Evolutionary conservation across 64 coral and sea anemone species (phyloP).

Genomic region (Stichodactyla mertensii): DNA sequence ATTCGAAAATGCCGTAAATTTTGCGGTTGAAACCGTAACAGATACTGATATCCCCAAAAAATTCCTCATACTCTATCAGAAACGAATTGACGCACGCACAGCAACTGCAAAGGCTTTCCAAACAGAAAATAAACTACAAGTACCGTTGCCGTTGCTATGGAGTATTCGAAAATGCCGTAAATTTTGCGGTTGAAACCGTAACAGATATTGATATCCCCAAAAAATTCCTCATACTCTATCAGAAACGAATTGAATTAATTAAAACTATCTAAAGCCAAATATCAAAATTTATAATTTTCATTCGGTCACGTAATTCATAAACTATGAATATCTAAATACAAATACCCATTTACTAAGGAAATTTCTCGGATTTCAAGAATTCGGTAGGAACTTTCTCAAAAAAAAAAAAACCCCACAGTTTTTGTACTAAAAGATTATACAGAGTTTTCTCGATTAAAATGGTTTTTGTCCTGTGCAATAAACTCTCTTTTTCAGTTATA

Average conservation of each 20-base stretch:
- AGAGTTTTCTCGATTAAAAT: neutral
- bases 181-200: neutral
- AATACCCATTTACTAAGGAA: neutral
- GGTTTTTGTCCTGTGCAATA: neutral
- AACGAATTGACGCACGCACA: neutral
- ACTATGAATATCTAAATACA: neutral
- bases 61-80: neutral
- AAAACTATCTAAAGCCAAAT: neutral
- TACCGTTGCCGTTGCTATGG: neutral
- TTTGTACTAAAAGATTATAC: neutral
- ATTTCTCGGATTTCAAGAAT: neutral
- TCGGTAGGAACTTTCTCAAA: neutral
- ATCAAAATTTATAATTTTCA: neutral
- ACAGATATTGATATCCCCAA: neutral
- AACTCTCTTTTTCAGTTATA: slow-evolving; percentile 4
- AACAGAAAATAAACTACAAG: neutral
- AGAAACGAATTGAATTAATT: neutral
- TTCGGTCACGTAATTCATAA: neutral
- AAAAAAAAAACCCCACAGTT: neutral
- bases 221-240: neutral
- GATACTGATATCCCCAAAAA: neutral
- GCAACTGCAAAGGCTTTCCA: too few species aligned
- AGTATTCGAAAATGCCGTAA: neutral
- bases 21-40: neutral
- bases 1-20: neutral